Evolutionary conservation across 2,888 invertebrate species (phyloP).

Genomic region (Pyrochroa serraticornis): DNA sequence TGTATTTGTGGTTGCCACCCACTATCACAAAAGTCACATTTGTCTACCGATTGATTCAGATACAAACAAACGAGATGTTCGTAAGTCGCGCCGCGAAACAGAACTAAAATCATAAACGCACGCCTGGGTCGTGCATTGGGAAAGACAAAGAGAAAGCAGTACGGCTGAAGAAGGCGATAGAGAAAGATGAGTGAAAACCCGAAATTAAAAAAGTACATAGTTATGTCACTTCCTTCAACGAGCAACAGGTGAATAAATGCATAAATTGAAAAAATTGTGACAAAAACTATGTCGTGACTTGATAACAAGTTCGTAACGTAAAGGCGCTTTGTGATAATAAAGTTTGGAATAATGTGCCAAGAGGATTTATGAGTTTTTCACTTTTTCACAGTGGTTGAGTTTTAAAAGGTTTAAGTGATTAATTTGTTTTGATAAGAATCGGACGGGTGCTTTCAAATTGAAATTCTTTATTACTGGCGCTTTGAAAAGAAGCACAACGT

Average conservation of each 20-base stretch:
- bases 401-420: no score
- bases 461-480: no score
- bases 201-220: conserved; percentile 29
- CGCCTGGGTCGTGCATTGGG: conserved; percentile 26
- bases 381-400: no score
- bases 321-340: no score
- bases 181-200: conserved; percentile 30
- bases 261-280: background rate
- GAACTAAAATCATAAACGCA: conserved; percentile 37
- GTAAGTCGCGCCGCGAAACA: conserved; percentile 31
- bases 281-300: no score
- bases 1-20: conserved; percentile 16
- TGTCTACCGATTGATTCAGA: background rate
- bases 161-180: conserved; percentile 35
- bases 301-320: no score
- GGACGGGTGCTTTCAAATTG: no score
- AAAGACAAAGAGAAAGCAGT: conserved; percentile 39
- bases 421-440: no score
- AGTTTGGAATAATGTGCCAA: no score
- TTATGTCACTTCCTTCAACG: conserved; percentile 20
- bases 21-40: background rate
- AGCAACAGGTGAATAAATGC: background rate
- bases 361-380: no score
- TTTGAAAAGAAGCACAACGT: no score
- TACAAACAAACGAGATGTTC: conserved; percentile 17